Evolutionary conservation across 2,113 vertebrate genomes (phyloP), one percentile per base, ranked within the genome.

Genomic region (Brachirus orientalis): DNA sequence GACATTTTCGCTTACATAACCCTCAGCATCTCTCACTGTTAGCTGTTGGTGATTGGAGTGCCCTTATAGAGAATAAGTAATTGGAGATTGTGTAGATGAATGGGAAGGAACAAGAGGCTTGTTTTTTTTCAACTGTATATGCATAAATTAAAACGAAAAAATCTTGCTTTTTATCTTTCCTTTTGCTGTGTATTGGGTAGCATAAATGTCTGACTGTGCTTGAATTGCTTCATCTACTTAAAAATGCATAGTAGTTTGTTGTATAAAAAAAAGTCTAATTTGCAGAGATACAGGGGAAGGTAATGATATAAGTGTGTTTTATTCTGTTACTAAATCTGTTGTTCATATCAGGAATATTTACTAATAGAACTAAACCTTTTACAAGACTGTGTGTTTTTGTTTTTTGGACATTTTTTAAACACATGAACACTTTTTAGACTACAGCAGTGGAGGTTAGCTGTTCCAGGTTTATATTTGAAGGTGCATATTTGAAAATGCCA

Each of bases 1-100:
- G 7, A 59, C 41, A 33, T 73, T 80, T 75, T 73, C 60, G 46
- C 67, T 82, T 72, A 66, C 43, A 66, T 73, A 57, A 79, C 62
- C 68, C 16, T 3, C 40, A 54, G 38, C 17, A 28, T 70, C 47
- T 36, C 2, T 36, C 28, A 47, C 58, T 62, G 5, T 55, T 28
- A n/a, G n/a, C n/a, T n/a, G n/a, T n/a, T n/a, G n/a, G n/a, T n/a
- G n/a, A 38, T 45, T 20, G 43, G 3, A 20, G 61, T 41, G 51
- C 52, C 14, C 12, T 8, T 46, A 53, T 40, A 12, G 46, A 72
- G 19, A 57, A 62, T 16, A 61, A 77, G 72, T 55, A 17, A 45
- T 47, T 33, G 33, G 33, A 46, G 48, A 61, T 45, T 36, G 72
- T 72, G 82, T 84, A 53, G 68, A 70, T 37, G 41, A 68, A 37